Evolutionary conservation across 2,888 invertebrate genomes (phyloP).

Genomic region (Elegia similella): DNA sequence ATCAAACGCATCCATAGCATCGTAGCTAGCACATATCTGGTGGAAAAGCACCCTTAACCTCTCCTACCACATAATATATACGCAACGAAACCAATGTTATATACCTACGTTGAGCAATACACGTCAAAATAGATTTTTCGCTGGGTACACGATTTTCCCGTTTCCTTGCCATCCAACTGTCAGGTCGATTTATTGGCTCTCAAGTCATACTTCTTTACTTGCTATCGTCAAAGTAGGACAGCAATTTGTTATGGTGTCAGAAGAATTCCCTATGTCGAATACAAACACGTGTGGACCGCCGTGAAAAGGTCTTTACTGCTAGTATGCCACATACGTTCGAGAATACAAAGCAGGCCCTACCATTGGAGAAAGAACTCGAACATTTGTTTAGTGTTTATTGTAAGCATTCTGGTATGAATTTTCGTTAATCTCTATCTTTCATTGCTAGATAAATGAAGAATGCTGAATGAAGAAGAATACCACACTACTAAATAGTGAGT

Average conservation of each 20-base stretch:
- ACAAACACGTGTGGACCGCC: constrained; percentile 10
- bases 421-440: too few relatives aligned
- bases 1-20: too few relatives aligned
- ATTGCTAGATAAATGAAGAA: too few relatives aligned
- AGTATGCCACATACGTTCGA: constrained; percentile 20
- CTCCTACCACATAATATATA: too few relatives aligned
- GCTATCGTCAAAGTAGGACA: constrained; percentile 18
- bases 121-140: not conserved
- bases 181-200: constrained; percentile 6
- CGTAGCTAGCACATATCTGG: too few relatives aligned
- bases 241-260: constrained; percentile 18
- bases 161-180: not conserved
- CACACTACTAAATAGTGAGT: too few relatives aligned
- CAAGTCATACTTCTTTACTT: not conserved
- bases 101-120: too few relatives aligned
- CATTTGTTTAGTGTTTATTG: not conserved
- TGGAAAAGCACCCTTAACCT: too few relatives aligned
- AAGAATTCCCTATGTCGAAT: constrained; percentile 19
- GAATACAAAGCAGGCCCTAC: constrained; percentile 22
- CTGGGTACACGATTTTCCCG: not conserved
- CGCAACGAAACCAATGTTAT: too few relatives aligned
- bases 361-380: not conserved
- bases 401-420: too few relatives aligned
- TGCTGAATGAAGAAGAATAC: too few relatives aligned
- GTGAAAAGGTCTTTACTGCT: constrained; percentile 17